Conservation (phyloP, 2,113 vertebrate species). For the Ancistrus triradiatus region DNA sequence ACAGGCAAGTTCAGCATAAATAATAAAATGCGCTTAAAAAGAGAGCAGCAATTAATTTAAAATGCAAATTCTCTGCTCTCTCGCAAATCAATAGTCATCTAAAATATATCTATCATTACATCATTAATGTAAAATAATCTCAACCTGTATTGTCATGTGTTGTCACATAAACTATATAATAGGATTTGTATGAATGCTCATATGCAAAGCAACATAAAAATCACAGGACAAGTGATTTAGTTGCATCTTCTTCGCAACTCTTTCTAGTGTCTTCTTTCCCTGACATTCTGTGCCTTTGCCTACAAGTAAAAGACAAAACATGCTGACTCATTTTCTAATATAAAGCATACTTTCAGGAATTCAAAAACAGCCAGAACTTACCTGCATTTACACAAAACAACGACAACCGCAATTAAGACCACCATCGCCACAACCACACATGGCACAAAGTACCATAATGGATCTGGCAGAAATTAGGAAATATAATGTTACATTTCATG, state of each 20-base stretch:
- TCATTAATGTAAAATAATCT: no score
- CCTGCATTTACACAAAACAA: slow-evolving; percentile 73
- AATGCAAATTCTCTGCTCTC: no score
- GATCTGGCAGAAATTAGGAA: slow-evolving; percentile 64
- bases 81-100: no score
- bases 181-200: background rate
- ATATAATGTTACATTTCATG: background rate
- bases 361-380: slow-evolving; percentile 53
- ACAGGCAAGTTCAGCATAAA: no score
- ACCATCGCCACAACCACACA: slow-evolving; percentile 65
- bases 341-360: background rate
- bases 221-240: slow-evolving; percentile 20
- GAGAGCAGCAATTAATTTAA: no score
- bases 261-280: background rate
- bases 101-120: no score
- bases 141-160: background rate
- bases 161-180: background rate
- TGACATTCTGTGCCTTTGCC: slow-evolving; percentile 16
- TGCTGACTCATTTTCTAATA: background rate
- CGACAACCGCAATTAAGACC: slow-evolving; percentile 64
- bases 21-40: no score
- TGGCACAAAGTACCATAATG: slow-evolving; percentile 63
- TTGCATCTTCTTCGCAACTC: background rate
- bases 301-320: slow-evolving; percentile 1
- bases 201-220: background rate